Base-by-base conservation (phyloP, 2,113 vertebrate genomes). In the Excalfactoria chinensis region DNA sequence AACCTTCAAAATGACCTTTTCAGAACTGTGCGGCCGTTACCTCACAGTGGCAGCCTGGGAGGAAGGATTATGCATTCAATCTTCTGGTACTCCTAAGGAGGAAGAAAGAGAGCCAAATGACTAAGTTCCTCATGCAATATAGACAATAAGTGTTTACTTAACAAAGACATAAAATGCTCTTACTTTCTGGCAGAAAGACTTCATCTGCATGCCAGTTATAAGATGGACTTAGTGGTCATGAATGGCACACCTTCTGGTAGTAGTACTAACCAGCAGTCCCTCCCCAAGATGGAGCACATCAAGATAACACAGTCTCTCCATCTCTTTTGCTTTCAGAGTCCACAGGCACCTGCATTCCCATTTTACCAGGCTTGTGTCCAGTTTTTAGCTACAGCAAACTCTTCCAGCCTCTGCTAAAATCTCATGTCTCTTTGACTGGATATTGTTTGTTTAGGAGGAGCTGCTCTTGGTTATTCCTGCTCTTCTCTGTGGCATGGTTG, bases 351-450 rank as follows among this genome's bases (percentile, higher is more conserved):
- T 32, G 7, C 23, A 9, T 72, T 67, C 9, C 13, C 12, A 35
- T 17, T 35, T 55, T 78, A 15, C 21, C 17, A 53, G n/a, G 37
- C 13, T 5, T 53, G 13, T 41, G 11, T 40, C 43, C 49, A 66
- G 16, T 28, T 75, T 58, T 19, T 43, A 66, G 20, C 15, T 59
- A 40, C 43, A 10, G 9, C 41, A 67, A 32, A n/a, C 19, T 46
- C 23, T 10, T 63, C 11, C 19, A 58, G 14, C 5, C 17, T 55
- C 11, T 21, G 11, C 12, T 66, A 40, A 12, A 0, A 1, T 9
- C 35, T 28, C 0, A 0, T 0, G 0, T 66, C 23, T 91, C 30
- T 51, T 40, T 9, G 7, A 6, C n/a, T n/a, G 23, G 19, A 44
- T 46, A 4, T 5, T 44, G 20, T 59, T 59, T 82, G 43, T 14